Evolutionary conservation across 2,888 invertebrate species (phyloP).

Genomic region (Ligdia adustata): DNA sequence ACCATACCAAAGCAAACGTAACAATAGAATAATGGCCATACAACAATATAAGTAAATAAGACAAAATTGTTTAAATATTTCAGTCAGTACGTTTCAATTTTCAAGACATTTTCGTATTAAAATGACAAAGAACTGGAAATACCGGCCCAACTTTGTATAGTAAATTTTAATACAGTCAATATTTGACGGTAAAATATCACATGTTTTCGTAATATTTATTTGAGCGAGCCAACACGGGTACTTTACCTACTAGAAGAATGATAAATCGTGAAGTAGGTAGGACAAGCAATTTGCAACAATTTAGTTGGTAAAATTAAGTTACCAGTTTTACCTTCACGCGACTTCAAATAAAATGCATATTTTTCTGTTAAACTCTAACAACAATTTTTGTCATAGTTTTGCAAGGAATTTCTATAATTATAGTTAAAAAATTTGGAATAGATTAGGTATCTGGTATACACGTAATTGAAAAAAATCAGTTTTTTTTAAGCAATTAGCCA

Average conservation of each 20-base stretch:
- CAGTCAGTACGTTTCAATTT: conserved; percentile 11
- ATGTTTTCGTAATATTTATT: conserved; percentile 14
- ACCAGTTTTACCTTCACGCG: no score
- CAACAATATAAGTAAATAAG: conserved; percentile 10
- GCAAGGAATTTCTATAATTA: no score
- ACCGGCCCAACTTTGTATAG: neutral
- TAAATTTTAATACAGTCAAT: conserved; percentile 15
- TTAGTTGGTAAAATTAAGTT: no score
- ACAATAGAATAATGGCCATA: conserved; percentile 21
- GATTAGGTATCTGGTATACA: no score
- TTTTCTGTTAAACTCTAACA: no score
- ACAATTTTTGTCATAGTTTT: no score
- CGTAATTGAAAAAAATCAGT: no score
- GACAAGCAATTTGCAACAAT: no score
- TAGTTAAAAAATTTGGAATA: no score
- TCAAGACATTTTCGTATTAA: conserved; percentile 18
- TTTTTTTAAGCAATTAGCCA: no score
- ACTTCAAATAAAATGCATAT: no score
- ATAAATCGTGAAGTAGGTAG: no score
- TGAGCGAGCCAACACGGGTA: conserved; percentile 1
- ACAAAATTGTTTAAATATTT: conserved; percentile 20
- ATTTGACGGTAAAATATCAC: conserved; percentile 18
- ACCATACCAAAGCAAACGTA: conserved; percentile 38
- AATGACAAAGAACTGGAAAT: conserved; percentile 22
- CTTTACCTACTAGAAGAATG: conserved; percentile 7